Base-by-base conservation (phyloP, 2,113 vertebrate genomes). In the Nothoprocta pentlandii region DNA sequence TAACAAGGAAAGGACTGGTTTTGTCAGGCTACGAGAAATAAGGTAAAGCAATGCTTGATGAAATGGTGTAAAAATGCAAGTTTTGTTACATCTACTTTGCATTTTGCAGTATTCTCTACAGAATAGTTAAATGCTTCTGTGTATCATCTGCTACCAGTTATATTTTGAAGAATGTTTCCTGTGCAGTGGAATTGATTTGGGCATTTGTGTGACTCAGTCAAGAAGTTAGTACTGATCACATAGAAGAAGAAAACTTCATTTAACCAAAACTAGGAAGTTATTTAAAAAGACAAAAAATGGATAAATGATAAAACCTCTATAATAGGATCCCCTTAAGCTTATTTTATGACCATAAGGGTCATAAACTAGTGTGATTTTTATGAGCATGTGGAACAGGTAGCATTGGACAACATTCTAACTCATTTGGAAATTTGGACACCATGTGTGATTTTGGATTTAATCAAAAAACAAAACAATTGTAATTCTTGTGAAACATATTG, bases 231-330 rank as follows among this genome's bases (percentile, higher is more conserved):
- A 53, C 59, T 77, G 58, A 63, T 49, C 25, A 49, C 19, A 49
- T 16, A 42, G 75, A 58, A 93, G 9, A 0, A 5, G 17, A 5
- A 83, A 82, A 26, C 67, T 56, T 77, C 56, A 54, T 56, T 64
- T 0, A 0, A 25, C 8, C 11, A 11, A 10, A 58, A 62, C 34
- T n/a, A 12, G 23, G 1, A 63, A 4, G 62, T 25, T 56, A 25
- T 91, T 82, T 83, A 34, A 64, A 32, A 53, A n/a, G 46, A 14
- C 20, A 76, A 61, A 61, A 53, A 75, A 47, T 56, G 70, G 28
- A 30, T 49, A 68, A 75, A 49, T 53, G 1, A n/a, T 3, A 1
- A 79, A n/a, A 63, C 22, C 17, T n/a, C 20, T 62, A 16, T 61
- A 49, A 44, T 5, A 63, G 11, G 12, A 76, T 86, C 47, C 58